Conservation (phyloP, 2,113 vertebrate genomes). For the Seriola rivoliana region DNA sequence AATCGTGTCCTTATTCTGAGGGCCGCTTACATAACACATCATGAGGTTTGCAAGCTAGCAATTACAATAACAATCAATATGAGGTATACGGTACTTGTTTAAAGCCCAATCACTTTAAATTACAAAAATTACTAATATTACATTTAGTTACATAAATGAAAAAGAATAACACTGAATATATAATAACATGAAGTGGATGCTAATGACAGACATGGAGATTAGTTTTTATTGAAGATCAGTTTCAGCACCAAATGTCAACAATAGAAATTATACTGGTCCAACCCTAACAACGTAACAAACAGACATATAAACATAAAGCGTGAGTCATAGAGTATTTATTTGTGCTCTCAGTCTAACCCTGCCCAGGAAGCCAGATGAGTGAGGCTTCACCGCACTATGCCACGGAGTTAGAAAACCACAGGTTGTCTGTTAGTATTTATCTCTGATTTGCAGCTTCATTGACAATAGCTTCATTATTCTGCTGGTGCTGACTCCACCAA, state of each 20-base stretch:
- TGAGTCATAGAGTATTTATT: constrained; percentile 43
- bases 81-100: background rate
- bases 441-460: constrained; percentile 43
- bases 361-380: constrained; percentile 31
- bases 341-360: constrained; percentile 13
- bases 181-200: background rate
- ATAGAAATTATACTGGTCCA: constrained; percentile 1
- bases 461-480: constrained; percentile 46
- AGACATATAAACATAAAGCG: constrained; percentile 22
- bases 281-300: constrained; percentile 35
- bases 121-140: background rate
- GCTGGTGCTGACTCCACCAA: constrained; percentile 11
- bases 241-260: background rate
- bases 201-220: background rate
- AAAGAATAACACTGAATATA: background rate
- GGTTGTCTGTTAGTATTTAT: constrained; percentile 43
- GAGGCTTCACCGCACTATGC: constrained; percentile 4
- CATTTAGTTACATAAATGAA: background rate
- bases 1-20: background rate
- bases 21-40: background rate
- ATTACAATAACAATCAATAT: background rate
- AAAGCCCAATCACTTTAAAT: background rate
- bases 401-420: constrained; percentile 46
- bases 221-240: background rate
- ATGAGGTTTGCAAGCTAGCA: background rate